Percentiles rank a stretch among this genome's conserved stretches.
Conservation (phyloP, 2,113 vertebrate species). For the Gymnogyps californianus region DNA sequence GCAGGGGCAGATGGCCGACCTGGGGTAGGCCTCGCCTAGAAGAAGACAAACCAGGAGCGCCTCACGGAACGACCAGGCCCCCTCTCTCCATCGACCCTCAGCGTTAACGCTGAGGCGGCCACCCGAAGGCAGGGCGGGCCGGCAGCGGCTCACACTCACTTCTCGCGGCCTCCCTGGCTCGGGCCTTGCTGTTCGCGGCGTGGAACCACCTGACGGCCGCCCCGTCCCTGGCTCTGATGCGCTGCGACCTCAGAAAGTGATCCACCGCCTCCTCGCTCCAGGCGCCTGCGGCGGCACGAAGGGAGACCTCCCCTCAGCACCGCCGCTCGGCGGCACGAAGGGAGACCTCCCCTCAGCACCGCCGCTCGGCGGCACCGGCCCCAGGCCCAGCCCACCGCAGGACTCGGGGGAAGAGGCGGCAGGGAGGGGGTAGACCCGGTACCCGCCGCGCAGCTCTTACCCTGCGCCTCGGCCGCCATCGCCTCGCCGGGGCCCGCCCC, state of each 20-base stretch:
- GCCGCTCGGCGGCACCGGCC: too few relatives aligned
- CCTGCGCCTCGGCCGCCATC: not conserved
- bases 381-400: not conserved
- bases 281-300: not conserved
- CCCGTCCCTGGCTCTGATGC: not conserved
- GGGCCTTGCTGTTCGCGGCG: constrained; percentile 21
- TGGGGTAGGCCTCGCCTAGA: rapidly evolving
- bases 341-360: not conserved
- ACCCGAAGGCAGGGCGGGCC: not conserved
- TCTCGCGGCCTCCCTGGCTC: not conserved
- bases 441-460: not conserved
- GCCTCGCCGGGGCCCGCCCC: not conserved
- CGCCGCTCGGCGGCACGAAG: not conserved
- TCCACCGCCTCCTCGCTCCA: not conserved
- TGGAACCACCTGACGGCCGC: constrained; percentile 36
- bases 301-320: not conserved
- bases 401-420: not conserved
- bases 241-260: not conserved
- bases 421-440: rapidly evolving
- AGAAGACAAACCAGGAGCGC: too few relatives aligned
- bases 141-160: not conserved
- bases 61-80: too few relatives aligned
- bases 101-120: not conserved
- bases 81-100: rapidly evolving
- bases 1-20: rapidly evolving